phyloP scores from a whole-genome alignment of 2,888 invertebrate genomes.

The Nomada lathburiana region DNA sequence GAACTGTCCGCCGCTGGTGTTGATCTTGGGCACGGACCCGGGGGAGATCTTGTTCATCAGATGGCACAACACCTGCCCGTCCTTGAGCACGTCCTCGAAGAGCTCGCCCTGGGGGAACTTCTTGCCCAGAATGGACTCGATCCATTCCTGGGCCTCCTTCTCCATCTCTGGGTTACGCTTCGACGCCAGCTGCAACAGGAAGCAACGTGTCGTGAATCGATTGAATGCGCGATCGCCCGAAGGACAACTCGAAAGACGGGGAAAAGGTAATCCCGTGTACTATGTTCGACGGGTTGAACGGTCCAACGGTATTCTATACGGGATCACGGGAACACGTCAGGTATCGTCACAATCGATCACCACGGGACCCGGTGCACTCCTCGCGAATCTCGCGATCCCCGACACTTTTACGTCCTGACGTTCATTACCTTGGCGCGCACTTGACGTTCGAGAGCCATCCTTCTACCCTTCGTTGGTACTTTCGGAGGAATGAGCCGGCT shows the following conservation, averaged over 20 bases:
- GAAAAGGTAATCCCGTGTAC: too few relatives aligned
- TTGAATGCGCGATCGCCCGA: too few relatives aligned
- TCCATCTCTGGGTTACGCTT: slow-evolving; percentile 94
- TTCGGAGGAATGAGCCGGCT: slow-evolving; percentile 79
- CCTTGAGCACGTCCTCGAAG: slow-evolving; percentile 95
- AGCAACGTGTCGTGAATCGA: not conserved
- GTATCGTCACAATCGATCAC: too few relatives aligned
- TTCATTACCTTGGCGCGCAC: slow-evolving; percentile 92
- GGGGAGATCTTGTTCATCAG: slow-evolving; percentile 97
- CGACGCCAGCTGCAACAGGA: slow-evolving; percentile 88
- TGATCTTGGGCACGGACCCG: slow-evolving; percentile 95
- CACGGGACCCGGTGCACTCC: too few relatives aligned
- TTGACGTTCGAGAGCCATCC: slow-evolving; percentile 97
- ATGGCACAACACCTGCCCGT: slow-evolving; percentile 96
- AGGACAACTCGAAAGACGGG: too few relatives aligned
- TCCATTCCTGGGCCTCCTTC: slow-evolving; percentile 96
- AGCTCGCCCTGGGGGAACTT: slow-evolving; percentile 93
- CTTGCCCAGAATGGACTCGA: slow-evolving; percentile 93
- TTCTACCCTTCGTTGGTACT: slow-evolving; percentile 71
- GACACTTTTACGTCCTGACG: not conserved
- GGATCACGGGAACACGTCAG: not conserved
- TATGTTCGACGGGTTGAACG: too few relatives aligned
- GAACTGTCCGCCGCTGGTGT: slow-evolving; percentile 98
- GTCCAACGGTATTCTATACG: too few relatives aligned
- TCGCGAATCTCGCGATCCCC: too few relatives aligned